These are phyloP conservation scores for Ophion ventricosus DNA, from an alignment of 2,888 invertebrate genomes.

Conservation along the genomic window DNA sequence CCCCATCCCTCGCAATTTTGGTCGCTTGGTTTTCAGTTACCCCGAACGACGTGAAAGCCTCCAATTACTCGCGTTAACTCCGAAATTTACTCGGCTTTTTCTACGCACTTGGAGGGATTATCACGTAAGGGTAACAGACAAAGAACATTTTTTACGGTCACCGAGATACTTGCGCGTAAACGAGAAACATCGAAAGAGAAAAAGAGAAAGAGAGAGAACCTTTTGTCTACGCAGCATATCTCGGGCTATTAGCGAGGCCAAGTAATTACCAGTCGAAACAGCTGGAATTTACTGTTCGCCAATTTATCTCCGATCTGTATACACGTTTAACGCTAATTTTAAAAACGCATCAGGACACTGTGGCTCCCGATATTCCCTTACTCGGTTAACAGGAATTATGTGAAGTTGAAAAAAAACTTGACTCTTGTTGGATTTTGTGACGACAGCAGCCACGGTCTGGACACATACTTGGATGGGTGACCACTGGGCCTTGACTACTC, in stretches of 20 bases:
- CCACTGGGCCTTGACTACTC: too few relatives aligned
- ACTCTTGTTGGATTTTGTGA: background rate
- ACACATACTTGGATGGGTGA: too few relatives aligned
- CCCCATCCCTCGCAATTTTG: background rate
- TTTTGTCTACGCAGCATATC: constrained; percentile 4
- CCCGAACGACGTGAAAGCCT: constrained; percentile 24
- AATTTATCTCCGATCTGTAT: constrained; percentile 27
- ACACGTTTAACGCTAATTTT: constrained; percentile 22
- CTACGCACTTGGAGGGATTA: constrained; percentile 5
- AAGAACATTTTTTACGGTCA: constrained; percentile 45
- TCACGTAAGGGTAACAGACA: constrained; percentile 10
- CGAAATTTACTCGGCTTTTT: constrained; percentile 36
- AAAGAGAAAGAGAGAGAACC: constrained; percentile 6
- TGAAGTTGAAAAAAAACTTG: background rate
- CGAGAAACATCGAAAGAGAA: constrained; percentile 25
- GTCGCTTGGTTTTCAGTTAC: constrained; percentile 7
- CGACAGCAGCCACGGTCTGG: background rate
- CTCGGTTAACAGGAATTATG: background rate
- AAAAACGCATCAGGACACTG: background rate
- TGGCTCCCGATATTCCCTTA: too few relatives aligned
- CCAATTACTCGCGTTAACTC: constrained; percentile 34
- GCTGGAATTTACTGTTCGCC: constrained; percentile 20
- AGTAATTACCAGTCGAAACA: constrained; percentile 42
- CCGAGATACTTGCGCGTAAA: constrained; percentile 15
- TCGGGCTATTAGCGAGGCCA: constrained; percentile 26